A percentile compares a stretch with the other conserved stretches of the same genome.
phyloP scores from a whole-genome alignment of 1,140 invertebrate species.

The Druon quercuslanigerum region DNA sequence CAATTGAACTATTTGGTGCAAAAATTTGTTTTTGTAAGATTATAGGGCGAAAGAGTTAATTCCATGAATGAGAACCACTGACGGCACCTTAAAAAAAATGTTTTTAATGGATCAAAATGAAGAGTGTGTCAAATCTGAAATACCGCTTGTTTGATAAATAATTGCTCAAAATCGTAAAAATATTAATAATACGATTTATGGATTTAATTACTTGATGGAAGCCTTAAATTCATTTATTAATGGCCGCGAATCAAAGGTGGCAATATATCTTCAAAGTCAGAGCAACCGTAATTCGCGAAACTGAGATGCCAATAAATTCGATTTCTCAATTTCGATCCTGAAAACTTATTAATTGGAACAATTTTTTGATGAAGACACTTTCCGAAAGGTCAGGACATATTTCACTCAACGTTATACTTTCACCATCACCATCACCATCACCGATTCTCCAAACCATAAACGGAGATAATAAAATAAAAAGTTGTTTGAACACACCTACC shows the following conservation, averaged over 20 bases:
- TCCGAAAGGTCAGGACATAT: constrained; percentile 7
- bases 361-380: constrained; percentile 19
- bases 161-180: too few relatives aligned
- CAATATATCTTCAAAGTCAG: not conserved
- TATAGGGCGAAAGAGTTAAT: too few relatives aligned
- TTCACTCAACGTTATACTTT: constrained; percentile 15
- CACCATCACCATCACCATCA: not conserved
- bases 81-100: too few relatives aligned
- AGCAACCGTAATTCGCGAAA: not conserved
- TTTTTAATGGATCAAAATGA: too few relatives aligned
- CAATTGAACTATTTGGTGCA: too few relatives aligned
- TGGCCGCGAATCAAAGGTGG: not conserved
- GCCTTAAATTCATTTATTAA: not conserved
- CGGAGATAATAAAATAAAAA: constrained; percentile 17
- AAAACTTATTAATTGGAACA: constrained; percentile 17
- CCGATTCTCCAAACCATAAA: constrained; percentile 1
- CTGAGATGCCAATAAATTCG: constrained; percentile 8
- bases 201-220: not conserved
- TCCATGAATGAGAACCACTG: too few relatives aligned
- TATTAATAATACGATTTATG: not conserved
- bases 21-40: too few relatives aligned
- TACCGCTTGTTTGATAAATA: too few relatives aligned
- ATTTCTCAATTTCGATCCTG: constrained; percentile 11
- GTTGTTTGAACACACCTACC: constrained; percentile 2
- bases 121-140: too few relatives aligned